Conservation (phyloP, 2,113 vertebrate genomes). For the Hypanus sabinus region DNA sequence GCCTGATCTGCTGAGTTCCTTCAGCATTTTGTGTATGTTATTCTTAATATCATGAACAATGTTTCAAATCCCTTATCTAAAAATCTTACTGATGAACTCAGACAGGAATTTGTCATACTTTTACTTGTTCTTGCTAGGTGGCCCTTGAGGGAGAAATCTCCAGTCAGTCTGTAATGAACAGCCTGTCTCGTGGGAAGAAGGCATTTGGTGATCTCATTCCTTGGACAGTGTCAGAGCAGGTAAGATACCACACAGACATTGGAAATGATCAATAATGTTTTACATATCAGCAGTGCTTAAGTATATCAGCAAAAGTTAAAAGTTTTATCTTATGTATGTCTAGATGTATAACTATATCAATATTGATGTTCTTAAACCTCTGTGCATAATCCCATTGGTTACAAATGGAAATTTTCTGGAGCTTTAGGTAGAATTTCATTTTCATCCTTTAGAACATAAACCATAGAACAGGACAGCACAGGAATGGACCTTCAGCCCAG, state of each 20-base stretch:
- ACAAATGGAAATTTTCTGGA: not conserved
- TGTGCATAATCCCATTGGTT: not conserved
- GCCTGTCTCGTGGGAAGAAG: slow-evolving; percentile 89
- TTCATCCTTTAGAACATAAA: not conserved
- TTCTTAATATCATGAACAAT: not conserved
- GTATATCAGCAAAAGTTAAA: not conserved
- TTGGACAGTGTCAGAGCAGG: slow-evolving; percentile 95
- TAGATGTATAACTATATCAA: not conserved
- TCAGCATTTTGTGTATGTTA: too few species aligned
- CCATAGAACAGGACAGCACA: too few species aligned
- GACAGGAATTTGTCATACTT: not conserved
- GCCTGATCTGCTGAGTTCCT: too few species aligned
- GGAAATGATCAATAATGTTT: not conserved
- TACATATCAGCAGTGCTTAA: not conserved
- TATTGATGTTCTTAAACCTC: not conserved
- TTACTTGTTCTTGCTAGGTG: slow-evolving; percentile 58
- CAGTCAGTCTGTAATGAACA: slow-evolving; percentile 83
- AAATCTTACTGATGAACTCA: not conserved
- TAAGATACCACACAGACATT: slow-evolving; percentile 43
- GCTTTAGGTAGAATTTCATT: not conserved
- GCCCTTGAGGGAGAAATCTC: slow-evolving; percentile 96
- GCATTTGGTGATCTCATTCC: slow-evolving; percentile 94
- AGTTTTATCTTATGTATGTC: not conserved
- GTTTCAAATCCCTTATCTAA: not conserved
- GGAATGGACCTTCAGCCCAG: too few species aligned